Percentiles rank a stretch among this genome's conserved stretches.
phyloP scores from a whole-genome alignment of 1,140 invertebrate species.

The Hycleus cichorii region DNA sequence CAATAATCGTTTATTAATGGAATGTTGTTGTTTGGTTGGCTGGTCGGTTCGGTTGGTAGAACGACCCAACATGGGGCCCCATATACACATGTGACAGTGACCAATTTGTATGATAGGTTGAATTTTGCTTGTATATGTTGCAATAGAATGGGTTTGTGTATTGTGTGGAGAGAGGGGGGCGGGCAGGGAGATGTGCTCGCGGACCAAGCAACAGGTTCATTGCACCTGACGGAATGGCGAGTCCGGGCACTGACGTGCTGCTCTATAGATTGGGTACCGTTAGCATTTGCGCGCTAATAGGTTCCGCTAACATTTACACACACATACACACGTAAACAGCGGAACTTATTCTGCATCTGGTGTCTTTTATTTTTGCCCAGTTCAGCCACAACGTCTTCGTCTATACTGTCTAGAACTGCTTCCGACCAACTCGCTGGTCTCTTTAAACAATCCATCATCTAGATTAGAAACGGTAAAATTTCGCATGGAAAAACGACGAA shows the following conservation, averaged over 20 bases:
- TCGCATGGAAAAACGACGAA: neutral
- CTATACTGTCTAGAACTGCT: no score
- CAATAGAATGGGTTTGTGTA: no score
- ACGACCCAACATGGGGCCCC: slow-evolving; percentile 17
- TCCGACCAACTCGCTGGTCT: slow-evolving; percentile 2
- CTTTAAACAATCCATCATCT: neutral
- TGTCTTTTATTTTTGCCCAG: no score
- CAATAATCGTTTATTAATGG: no score
- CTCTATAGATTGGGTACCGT: slow-evolving; percentile 26
- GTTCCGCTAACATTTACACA: slow-evolving; percentile 33
- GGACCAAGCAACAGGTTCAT: slow-evolving; percentile 31
- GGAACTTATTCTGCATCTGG: slow-evolving; percentile 35
- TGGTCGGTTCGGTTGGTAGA: neutral
- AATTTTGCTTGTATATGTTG: no score
- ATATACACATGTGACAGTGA: slow-evolving; percentile 29
- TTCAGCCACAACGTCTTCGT: no score
- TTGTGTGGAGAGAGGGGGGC: neutral
- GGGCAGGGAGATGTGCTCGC: slow-evolving; percentile 6
- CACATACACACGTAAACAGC: slow-evolving; percentile 2
- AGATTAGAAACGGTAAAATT: neutral
- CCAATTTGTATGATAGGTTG: slow-evolving; percentile 16
- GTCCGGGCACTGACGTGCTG: slow-evolving; percentile 33
- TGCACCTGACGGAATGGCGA: slow-evolving; percentile 39
- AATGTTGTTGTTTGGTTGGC: neutral
- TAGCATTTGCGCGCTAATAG: slow-evolving; percentile 32